These are phyloP conservation scores for Euphonia xanthogaster DNA, from an alignment of 2,797 vertebrate genomes.

Conservation along the genomic window DNA sequence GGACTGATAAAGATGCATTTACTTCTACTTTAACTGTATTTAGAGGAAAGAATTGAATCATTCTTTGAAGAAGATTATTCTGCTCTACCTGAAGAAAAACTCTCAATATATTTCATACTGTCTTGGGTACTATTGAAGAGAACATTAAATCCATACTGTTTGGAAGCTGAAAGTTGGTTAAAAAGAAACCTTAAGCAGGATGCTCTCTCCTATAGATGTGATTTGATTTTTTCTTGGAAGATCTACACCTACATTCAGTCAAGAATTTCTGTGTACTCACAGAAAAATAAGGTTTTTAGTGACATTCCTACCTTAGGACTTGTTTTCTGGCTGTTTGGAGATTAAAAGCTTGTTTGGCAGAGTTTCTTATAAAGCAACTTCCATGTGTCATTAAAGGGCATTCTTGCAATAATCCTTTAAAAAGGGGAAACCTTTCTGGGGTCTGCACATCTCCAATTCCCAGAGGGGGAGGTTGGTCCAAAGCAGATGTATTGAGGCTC, in stretches of 20 bases:
- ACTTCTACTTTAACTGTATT: neutral
- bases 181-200: neutral
- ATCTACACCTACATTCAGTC: neutral
- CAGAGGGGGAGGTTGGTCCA: neutral
- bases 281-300: neutral
- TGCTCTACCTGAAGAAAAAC: neutral
- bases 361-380: neutral
- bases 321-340: neutral
- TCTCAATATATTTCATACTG: neutral
- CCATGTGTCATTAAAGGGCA: neutral
- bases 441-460: neutral
- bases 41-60: neutral
- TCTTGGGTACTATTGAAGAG: neutral
- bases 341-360: neutral
- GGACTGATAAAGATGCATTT: neutral
- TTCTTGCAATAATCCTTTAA: neutral
- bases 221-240: neutral
- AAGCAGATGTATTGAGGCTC: neutral
- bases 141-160: neutral
- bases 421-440: neutral
- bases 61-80: neutral
- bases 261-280: neutral
- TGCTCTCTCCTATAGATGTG: neutral
- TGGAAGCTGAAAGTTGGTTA: neutral
- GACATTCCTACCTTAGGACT: neutral